phyloP scores from a whole-genome alignment of 1,140 invertebrate genomes.

The Oppia nitens region DNA sequence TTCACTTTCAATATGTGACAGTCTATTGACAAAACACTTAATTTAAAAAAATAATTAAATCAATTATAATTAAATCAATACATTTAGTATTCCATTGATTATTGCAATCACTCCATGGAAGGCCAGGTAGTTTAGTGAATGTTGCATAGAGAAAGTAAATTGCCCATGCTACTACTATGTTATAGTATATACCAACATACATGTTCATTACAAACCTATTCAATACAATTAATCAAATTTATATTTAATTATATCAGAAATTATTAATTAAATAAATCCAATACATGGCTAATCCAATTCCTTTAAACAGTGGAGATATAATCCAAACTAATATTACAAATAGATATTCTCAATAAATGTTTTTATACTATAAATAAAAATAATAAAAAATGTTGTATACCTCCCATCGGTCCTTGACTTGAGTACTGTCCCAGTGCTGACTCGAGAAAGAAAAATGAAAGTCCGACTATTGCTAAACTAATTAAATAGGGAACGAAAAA shows the following conservation, averaged over 20 bases:
- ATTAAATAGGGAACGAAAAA: background rate
- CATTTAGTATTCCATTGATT: background rate
- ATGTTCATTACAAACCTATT: conserved; percentile 1
- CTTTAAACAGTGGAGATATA: background rate
- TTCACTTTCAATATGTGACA: background rate
- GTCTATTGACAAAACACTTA: background rate
- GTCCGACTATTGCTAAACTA: background rate
- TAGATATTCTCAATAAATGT: background rate
- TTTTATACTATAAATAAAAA: background rate
- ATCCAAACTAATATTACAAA: background rate
- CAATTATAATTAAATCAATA: background rate
- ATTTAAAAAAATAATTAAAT: background rate
- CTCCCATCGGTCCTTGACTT: too few relatives aligned
- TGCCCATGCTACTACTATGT: conserved; percentile 6
- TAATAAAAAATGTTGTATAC: background rate
- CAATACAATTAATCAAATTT: too few relatives aligned
- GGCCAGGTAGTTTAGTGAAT: background rate
- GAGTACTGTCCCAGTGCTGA: background rate
- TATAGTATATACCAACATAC: conserved; percentile 1
- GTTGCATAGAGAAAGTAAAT: conserved; percentile 5
- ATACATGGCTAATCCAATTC: conserved; percentile 7
- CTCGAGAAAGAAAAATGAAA: background rate
- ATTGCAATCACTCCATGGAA: conserved; percentile 4
- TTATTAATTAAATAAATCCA: too few relatives aligned
- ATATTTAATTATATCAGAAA: too few relatives aligned